phyloP scores from a whole-genome alignment of 2,888 invertebrate genomes.

The Archips xylosteana region DNA sequence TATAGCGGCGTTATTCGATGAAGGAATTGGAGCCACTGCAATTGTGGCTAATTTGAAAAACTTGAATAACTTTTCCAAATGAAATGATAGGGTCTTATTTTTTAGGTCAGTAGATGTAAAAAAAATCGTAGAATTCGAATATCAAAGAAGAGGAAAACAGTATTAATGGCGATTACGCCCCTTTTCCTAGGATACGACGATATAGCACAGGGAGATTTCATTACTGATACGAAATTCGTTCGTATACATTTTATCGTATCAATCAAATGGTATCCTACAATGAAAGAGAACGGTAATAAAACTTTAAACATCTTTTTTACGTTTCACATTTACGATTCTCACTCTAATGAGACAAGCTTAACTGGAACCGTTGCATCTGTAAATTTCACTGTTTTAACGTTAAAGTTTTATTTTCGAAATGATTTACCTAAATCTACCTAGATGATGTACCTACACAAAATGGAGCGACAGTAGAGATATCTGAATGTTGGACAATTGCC shows the following conservation, averaged over 20 bases:
- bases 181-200: too few relatives aligned
- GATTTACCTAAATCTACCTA: too few relatives aligned
- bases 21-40: too few relatives aligned
- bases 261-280: constrained; percentile 14
- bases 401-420: constrained; percentile 6
- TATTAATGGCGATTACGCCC: too few relatives aligned
- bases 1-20: too few relatives aligned
- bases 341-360: constrained; percentile 42
- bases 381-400: constrained; percentile 4
- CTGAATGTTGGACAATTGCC: constrained; percentile 32
- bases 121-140: too few relatives aligned
- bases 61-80: too few relatives aligned
- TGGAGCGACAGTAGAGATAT: constrained; percentile 1
- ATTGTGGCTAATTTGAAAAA: too few relatives aligned
- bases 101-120: too few relatives aligned
- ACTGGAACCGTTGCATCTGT: constrained; percentile 20
- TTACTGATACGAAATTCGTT: constrained; percentile 11
- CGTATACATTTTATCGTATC: constrained; percentile 25
- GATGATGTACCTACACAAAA: too few relatives aligned
- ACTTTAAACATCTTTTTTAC: constrained; percentile 40
- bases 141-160: too few relatives aligned
- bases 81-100: too few relatives aligned
- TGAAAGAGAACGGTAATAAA: constrained; percentile 19
- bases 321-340: constrained; percentile 41
- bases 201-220: constrained; percentile 8